phyloP scores from a whole-genome alignment of 1,140 invertebrate species.

The Bemisia tabaci region DNA sequence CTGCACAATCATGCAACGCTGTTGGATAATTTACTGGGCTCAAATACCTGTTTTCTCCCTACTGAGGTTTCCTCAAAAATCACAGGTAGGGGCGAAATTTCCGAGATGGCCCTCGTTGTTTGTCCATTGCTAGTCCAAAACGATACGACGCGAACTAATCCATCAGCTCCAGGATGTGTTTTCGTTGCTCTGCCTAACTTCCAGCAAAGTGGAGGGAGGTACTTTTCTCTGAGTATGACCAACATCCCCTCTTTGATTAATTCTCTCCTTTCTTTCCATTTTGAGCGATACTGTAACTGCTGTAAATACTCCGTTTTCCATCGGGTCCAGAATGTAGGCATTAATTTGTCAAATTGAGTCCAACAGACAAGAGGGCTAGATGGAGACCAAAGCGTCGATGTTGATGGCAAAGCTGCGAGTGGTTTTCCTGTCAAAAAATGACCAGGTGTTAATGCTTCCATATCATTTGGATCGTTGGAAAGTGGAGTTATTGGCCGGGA shows the following conservation, averaged over 20 bases:
- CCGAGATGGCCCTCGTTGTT: background rate
- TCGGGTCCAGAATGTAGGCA: background rate
- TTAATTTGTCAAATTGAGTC: background rate
- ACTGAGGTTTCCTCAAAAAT: background rate
- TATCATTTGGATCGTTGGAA: background rate
- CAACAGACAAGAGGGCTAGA: background rate
- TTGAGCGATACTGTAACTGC: background rate
- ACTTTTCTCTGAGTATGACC: background rate
- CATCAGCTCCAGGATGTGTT: background rate
- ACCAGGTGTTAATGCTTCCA: background rate
- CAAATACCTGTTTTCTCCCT: background rate
- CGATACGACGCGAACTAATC: background rate
- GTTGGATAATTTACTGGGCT: too few relatives aligned
- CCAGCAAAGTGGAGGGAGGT: background rate
- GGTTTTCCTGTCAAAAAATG: background rate
- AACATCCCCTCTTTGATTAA: background rate
- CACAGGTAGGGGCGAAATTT: background rate
- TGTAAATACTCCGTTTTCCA: background rate
- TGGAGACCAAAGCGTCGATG: background rate
- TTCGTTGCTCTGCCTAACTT: background rate
- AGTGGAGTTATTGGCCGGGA: background rate
- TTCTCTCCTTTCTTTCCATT: background rate
- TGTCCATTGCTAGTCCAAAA: background rate
- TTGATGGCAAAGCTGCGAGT: background rate
- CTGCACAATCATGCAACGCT: too few relatives aligned